phyloP scores from a whole-genome alignment of 2,888 invertebrate genomes.

The Chymomyza fuscimana region DNA sequence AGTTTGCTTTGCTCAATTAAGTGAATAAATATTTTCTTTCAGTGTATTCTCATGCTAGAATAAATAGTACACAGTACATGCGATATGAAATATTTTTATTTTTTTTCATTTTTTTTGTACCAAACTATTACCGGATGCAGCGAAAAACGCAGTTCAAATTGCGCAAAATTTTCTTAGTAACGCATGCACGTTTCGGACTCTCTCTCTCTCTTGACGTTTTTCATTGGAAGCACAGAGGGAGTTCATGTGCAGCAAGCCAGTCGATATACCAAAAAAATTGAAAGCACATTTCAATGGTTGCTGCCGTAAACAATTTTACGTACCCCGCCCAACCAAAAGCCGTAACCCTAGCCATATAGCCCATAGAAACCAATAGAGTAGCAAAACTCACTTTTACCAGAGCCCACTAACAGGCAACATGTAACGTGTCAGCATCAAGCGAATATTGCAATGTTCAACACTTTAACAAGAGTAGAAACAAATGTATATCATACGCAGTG shows the following conservation, averaged over 20 bases:
- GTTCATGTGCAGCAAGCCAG: neutral
- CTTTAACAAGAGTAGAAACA: conserved; percentile 43
- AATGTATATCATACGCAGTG: too few species aligned
- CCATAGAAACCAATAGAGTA: neutral
- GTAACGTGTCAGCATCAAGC: conserved; percentile 22
- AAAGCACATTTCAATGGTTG: conserved; percentile 1
- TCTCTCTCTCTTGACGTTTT: conserved; percentile 13
- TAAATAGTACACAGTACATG: neutral
- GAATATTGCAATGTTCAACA: conserved; percentile 55
- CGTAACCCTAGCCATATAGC: neutral
- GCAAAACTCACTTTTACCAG: neutral
- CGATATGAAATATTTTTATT: neutral
- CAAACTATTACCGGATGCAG: conserved; percentile 27
- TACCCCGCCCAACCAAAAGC: neutral
- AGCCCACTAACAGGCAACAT: neutral
- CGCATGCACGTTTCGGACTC: conserved; percentile 34
- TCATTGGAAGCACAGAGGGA: neutral
- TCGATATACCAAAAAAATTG: neutral
- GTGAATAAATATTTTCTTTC: neutral
- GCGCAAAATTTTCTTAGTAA: conserved; percentile 48
- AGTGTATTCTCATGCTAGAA: neutral
- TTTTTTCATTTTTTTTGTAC: neutral
- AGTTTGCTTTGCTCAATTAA: neutral
- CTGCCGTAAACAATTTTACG: neutral
- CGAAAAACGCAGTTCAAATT: conserved; percentile 30